Evolutionary conservation across 92 coral and sea anemone genomes (phyloP), one percentile per base, ranked within the genome.

Genomic region (Pocillopora grandis): DNA sequence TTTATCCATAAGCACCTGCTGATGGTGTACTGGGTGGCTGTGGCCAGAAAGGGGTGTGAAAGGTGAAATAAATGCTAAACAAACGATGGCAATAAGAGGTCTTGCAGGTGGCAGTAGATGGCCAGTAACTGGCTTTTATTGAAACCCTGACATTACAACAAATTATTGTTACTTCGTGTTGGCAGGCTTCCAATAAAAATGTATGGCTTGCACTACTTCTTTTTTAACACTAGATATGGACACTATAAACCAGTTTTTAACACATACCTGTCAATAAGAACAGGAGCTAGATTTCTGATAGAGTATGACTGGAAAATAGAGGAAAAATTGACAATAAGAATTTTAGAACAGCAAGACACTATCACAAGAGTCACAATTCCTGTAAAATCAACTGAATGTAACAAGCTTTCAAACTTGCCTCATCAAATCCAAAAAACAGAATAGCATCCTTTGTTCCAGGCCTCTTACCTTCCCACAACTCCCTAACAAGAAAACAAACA

Each of bases 391-490:
- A 42, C 8, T 42, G 52, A 42, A 42, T 42, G 52, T 42, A 2
- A 42, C 4, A 3, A 42, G 52, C 52, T 42, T 12, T 71, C 18
- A 3, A 17, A 56, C 72, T 68, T 74, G 92, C 99, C 90, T 96
- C 98, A 82, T 96, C 92, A 71, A 91, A 91, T 60, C 97, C 98
- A 87, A 96, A 90, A 78, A 87, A 80, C 52, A 94, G 88, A 13
- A 91, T 76, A 12, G 98, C 99, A 66, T 98, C 98, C 76, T 92
- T 88, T 58, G 80, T 81, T 18, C 98, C 98, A 73, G 95, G 91
- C 48, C 97, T 90, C 59, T 95, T 86, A 31, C 99, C 99, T 79
- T 96, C 99, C 99, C 99, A 96, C 65, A 96, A 61, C 84, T 94
- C 99, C 80, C 99, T 96, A 58, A 58, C n/a, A 58, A 67, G 36